Evolutionary conservation across 2,888 invertebrate species (phyloP), one percentile per base, ranked within the genome.

Genomic region (Eueremaeus valkanovi): DNA sequence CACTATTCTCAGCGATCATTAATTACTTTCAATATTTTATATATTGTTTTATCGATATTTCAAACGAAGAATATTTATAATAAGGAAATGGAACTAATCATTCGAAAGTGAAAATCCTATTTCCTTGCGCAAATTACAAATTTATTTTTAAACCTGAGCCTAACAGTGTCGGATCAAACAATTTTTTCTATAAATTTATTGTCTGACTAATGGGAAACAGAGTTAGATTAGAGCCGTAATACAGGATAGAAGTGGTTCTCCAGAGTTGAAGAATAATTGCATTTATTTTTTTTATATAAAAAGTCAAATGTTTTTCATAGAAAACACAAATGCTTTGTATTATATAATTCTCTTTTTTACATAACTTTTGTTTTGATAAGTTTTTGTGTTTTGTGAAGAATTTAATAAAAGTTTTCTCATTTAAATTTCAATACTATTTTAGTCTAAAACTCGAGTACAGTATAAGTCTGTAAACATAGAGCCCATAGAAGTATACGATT

Each of bases 11-110:
- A n/a, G n/a, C n/a, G n/a, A n/a, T n/a, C n/a, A n/a, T n/a, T n/a
- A n/a, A n/a, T n/a, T n/a, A n/a, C n/a, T n/a, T n/a, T n/a, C n/a
- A n/a, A n/a, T n/a, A n/a, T n/a, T n/a, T n/a, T n/a, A n/a, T n/a
- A n/a, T n/a, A n/a, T n/a, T n/a, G n/a, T n/a, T n/a, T n/a, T n/a
- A n/a, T n/a, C n/a, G n/a, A n/a, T n/a, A n/a, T n/a, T n/a, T n/a
- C n/a, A n/a, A n/a, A n/a, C n/a, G n/a, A n/a, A n/a, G n/a, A n/a
- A n/a, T n/a, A n/a, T n/a, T n/a, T n/a, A 21, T 18, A 55, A 29
- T 29, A 29, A 29, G 58, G 58, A 58, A 58, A 58, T 58, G 58
- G 58, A 58, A 29, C 29, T 58, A 21, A 16, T 58, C 27, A 36
- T 31, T 58, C 2, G 16, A 18, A 3, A 58, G 2, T 58, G 58